Percentiles rank a stretch among this genome's conserved stretches.
Conservation (phyloP, 2,888 invertebrate genomes). For the Seira musarum region DNA sequence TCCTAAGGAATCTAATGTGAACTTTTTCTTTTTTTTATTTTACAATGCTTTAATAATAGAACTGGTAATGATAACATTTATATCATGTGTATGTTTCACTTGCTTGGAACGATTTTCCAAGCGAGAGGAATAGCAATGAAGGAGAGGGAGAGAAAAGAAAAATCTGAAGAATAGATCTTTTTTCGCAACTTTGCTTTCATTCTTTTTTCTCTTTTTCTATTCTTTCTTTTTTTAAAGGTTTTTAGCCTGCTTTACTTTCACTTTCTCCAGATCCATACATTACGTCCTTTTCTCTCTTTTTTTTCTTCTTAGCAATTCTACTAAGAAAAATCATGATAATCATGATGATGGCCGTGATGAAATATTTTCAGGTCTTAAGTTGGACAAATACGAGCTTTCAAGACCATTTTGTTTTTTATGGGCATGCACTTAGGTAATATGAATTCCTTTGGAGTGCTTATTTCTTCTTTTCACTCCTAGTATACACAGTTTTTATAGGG, state of each 20-base stretch:
- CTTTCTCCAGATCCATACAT: constrained; percentile 4
- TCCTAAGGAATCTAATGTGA: constrained; percentile 30
- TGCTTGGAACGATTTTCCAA: constrained; percentile 53
- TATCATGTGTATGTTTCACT: constrained; percentile 52
- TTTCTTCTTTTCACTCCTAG: too few relatives aligned
- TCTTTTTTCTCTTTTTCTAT: constrained; percentile 26
- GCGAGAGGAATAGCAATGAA: constrained; percentile 36
- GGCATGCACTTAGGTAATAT: constrained; percentile 53
- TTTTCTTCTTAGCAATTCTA: constrained; percentile 40
- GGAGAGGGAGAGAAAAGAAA: constrained; percentile 22
- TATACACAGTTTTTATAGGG: too few relatives aligned
- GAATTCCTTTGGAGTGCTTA: constrained; percentile 51
- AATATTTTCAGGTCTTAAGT: constrained; percentile 58
- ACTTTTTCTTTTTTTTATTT: constrained; percentile 38
- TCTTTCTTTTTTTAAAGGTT: constrained; percentile 21
- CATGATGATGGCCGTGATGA: constrained; percentile 54
- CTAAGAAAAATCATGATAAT: constrained; percentile 56
- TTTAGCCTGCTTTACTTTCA: constrained; percentile 14
- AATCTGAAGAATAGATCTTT: constrained; percentile 45
- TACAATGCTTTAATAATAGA: constrained; percentile 39
- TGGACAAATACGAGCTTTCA: constrained; percentile 59
- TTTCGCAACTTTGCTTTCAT: constrained; percentile 49
- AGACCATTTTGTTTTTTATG: constrained; percentile 55
- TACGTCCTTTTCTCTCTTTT: constrained; percentile 15
- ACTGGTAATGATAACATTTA: constrained; percentile 55